phyloP scores from a whole-genome alignment of 1,140 invertebrate genomes.

The Tigriopus japonicus region DNA sequence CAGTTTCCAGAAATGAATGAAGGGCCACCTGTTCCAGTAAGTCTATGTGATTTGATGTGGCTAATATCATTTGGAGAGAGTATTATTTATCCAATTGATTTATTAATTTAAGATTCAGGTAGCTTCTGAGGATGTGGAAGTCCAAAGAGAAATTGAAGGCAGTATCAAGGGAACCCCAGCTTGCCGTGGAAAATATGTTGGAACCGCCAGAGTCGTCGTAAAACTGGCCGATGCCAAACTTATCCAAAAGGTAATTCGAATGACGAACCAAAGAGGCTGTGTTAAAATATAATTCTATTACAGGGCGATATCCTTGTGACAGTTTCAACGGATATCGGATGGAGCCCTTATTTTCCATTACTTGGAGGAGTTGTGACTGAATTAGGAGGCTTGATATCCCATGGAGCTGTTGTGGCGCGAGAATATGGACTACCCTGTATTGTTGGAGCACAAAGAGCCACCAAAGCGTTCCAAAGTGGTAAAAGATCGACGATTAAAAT shows the following conservation, averaged over 20 bases:
- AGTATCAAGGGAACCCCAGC: constrained; percentile 43
- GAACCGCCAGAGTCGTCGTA: constrained; percentile 45
- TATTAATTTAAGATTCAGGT: no score
- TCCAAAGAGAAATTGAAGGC: background rate
- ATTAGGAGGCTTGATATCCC: constrained; percentile 61
- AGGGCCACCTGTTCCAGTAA: constrained; percentile 32
- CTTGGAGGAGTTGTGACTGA: constrained; percentile 60
- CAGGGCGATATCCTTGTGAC: constrained; percentile 57
- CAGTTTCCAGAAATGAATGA: constrained; percentile 41
- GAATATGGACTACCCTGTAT: constrained; percentile 69
- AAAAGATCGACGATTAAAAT: no score
- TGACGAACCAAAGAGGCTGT: no score
- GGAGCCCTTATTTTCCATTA: constrained; percentile 68
- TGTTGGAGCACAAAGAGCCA: constrained; percentile 47
- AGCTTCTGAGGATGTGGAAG: no score
- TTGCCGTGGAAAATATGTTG: constrained; percentile 40
- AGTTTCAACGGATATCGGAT: constrained; percentile 57
- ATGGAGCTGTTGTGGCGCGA: constrained; percentile 68
- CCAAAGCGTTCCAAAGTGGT: constrained; percentile 45
- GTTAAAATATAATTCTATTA: no score
- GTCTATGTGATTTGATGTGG: constrained; percentile 18
- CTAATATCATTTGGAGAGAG: no score
- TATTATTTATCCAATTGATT: no score
- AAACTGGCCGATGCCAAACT: constrained; percentile 28
- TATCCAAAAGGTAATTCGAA: constrained; percentile 22